Conservation (phyloP, 2,888 invertebrate genomes). For the Pachycephus smyrnensis region DNA sequence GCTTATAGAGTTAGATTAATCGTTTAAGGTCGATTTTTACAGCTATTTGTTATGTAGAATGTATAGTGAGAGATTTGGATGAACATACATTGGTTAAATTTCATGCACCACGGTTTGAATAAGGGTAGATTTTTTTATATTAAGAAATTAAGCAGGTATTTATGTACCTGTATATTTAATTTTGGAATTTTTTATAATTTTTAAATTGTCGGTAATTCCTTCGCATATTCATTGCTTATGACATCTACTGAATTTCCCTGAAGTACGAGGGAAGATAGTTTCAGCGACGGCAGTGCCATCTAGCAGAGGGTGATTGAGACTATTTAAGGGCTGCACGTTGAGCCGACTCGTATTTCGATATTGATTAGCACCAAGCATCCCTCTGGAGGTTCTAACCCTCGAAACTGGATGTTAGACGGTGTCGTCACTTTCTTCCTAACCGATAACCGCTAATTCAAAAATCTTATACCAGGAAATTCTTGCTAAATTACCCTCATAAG, state of each 20-base stretch:
- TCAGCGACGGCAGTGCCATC: slow-evolving; percentile 33
- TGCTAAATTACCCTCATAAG: background rate
- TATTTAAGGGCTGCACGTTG: background rate
- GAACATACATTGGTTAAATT: background rate
- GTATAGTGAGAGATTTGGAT: background rate
- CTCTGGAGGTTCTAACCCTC: background rate
- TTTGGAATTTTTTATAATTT: background rate
- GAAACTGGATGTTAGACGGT: slow-evolving; percentile 8
- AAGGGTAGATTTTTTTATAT: background rate
- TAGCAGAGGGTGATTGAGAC: slow-evolving; percentile 28
- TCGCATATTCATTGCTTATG: background rate
- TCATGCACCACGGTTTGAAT: background rate
- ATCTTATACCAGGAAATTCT: background rate
- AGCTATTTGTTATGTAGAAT: background rate
- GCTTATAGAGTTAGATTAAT: background rate
- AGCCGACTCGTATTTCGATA: background rate
- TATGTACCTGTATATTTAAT: too few species aligned
- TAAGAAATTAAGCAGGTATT: too few species aligned
- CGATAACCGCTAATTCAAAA: slow-evolving; percentile 49
- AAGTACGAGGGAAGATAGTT: background rate
- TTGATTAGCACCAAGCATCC: background rate
- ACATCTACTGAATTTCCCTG: background rate
- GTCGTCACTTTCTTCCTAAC: slow-evolving; percentile 55
- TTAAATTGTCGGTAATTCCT: background rate
- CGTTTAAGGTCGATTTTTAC: background rate